Conservation (phyloP, 2,888 invertebrate genomes). For the Saturnia pavonia region DNA sequence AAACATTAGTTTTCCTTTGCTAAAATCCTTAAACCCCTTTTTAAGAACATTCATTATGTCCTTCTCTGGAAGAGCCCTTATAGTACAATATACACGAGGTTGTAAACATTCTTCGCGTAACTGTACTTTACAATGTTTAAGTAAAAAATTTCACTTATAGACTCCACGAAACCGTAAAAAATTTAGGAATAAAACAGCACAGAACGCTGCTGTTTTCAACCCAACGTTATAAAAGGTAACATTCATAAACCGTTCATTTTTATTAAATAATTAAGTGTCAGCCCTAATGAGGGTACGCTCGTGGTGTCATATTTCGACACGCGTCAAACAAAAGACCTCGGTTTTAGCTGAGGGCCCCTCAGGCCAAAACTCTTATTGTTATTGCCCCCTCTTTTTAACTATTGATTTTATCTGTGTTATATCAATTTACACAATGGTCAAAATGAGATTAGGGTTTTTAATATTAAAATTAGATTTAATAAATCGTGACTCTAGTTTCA, state of each 20-base stretch:
- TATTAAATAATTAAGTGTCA: slow-evolving; percentile 54
- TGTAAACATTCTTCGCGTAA: too few species aligned
- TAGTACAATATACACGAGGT: too few species aligned
- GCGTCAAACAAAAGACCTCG: slow-evolving; percentile 57
- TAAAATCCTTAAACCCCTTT: too few species aligned
- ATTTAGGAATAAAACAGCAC: background rate
- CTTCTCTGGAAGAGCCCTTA: too few species aligned
- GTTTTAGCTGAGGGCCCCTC: slow-evolving; percentile 54
- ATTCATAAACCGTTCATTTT: slow-evolving; percentile 20
- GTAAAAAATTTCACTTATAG: background rate
- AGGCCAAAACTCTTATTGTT: slow-evolving; percentile 52
- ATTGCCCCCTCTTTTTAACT: slow-evolving; percentile 56
- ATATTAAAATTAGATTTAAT: slow-evolving; percentile 19
- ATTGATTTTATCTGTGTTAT: slow-evolving; percentile 66
- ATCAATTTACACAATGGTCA: slow-evolving; percentile 61
- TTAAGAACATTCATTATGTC: too few species aligned
- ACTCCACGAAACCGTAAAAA: background rate
- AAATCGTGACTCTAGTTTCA: slow-evolving; percentile 3
- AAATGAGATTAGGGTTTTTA: slow-evolving; percentile 29
- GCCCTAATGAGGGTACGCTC: slow-evolving; percentile 63
- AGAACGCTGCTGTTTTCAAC: background rate
- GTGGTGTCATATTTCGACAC: slow-evolving; percentile 69
- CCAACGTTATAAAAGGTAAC: background rate
- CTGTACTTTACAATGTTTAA: background rate
- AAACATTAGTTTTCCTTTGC: too few species aligned